Conservation (phyloP, 2,797 vertebrate species). For the Intellagama lesueurii region DNA sequence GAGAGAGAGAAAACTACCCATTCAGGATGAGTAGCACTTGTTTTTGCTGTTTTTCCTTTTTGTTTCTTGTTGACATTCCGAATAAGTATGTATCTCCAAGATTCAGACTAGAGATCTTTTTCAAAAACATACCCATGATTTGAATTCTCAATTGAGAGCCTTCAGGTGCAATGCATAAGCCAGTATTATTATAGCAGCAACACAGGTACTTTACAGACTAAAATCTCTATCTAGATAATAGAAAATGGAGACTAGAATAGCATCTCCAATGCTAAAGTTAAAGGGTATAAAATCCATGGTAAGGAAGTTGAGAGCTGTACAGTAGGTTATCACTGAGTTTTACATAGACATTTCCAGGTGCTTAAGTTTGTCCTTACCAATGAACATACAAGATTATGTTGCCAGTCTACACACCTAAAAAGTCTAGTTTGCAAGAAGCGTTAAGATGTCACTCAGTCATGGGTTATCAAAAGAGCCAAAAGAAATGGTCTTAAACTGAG, state of each 20-base stretch:
- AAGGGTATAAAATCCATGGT: not conserved
- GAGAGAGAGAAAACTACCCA: constrained; percentile 65
- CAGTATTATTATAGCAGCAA: constrained; percentile 53
- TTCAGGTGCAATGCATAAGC: constrained; percentile 42
- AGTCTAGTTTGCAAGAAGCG: too few relatives aligned
- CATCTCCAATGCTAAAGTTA: not conserved
- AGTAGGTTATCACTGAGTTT: not conserved
- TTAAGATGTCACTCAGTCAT: not conserved
- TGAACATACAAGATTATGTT: not conserved
- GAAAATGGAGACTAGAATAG: constrained; percentile 27
- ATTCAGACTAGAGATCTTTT: constrained; percentile 74
- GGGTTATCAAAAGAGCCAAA: not conserved
- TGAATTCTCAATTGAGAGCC: constrained; percentile 73
- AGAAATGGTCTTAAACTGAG: not conserved
- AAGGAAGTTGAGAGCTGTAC: not conserved
- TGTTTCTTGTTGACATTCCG: constrained; percentile 37
- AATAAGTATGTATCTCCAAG: constrained; percentile 71
- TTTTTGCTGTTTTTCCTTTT: too few relatives aligned
- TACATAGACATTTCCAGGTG: not conserved
- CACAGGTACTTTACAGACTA: not conserved
- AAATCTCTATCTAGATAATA: constrained; percentile 45
- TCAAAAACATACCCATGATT: constrained; percentile 71
- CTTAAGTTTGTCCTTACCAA: not conserved
- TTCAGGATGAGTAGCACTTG: constrained; percentile 49
- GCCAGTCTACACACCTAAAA: not conserved